Percentiles rank a stretch among this genome's conserved stretches.
Conservation (phyloP, 2,113 vertebrate genomes). For the Tinamus guttatus region DNA sequence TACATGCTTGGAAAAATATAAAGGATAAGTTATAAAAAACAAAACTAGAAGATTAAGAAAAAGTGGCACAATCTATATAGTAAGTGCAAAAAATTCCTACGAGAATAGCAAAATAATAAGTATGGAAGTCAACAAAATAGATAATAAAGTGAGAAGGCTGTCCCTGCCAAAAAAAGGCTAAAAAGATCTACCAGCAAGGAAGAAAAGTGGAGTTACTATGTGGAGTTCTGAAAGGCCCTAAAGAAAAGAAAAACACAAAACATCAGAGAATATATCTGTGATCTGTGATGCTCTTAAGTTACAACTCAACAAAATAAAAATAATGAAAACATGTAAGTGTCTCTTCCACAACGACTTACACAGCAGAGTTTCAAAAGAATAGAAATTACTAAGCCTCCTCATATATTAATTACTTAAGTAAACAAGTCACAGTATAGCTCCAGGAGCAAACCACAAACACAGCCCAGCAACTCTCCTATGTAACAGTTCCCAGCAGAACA, state of each 20-base stretch:
- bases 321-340: neutral
- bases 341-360: neutral
- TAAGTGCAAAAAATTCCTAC: neutral
- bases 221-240: neutral
- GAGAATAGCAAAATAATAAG: neutral
- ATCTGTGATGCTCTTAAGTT: neutral
- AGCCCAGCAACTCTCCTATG: neutral
- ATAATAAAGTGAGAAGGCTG: constrained; percentile 15
- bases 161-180: neutral
- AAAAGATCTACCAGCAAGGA: neutral
- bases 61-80: neutral
- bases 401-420: neutral
- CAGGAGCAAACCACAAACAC: neutral
- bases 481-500: neutral
- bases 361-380: neutral
- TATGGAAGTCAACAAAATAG: constrained; percentile 15
- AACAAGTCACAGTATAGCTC: neutral
- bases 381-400: neutral
- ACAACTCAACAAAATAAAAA: constrained; percentile 1
- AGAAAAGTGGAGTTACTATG: neutral
- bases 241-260: constrained; percentile 14
- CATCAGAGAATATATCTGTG: neutral
- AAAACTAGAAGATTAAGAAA: neutral
- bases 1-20: neutral
- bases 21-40: neutral